Base-by-base conservation (phyloP, 2,888 invertebrate genomes). In the Clanis bilineata region DNA sequence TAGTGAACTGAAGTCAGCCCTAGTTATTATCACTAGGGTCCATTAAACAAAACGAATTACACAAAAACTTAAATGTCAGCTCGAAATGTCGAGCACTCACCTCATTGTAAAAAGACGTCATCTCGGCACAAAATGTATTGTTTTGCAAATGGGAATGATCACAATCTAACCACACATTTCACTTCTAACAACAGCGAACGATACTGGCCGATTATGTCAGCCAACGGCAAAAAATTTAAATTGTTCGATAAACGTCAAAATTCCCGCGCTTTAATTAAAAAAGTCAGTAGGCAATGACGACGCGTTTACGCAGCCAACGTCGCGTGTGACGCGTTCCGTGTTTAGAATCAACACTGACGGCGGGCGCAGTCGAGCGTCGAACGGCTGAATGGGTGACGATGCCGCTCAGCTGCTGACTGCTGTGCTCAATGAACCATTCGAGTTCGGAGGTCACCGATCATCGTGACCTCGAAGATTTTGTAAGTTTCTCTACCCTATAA, bases 341-440 rank as follows among this genome's bases (percentile, higher is more conserved):
- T 83, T 90, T 88, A 80, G 85, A 79, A 83, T 80, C 83, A 82
- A 81, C 86, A 90, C 89, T 89, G 89, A 73, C 78, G 79, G 74
- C 77, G 79, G 75, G 70, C 69, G 70, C 72, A 72, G 71, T 66
- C 64, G 74, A 71, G 69, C 76, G 79, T 66, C 64, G 74, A 71
- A 69, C 76, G 79, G 76, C 79, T 88, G 82, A 89, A 86, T 88
- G 89, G 80, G 78, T 80, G 80, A 73, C 76, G 77, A 73, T 70
- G 71, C 68, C 76, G 82, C 84, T 83, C 88, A 87, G 85, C 87
- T 88, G 87, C 78, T 86, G 85, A n/a, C 86, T 87, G 87, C 79
- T 83, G 82, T 83, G 80, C 88, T 90, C 90, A 90, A 90, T 92
- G 91, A 89, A 89, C 82, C 88, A 86, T 83, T 82, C 79, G 81